Conservation (phyloP, 2,888 invertebrate species). For the Uropetala carovei region DNA sequence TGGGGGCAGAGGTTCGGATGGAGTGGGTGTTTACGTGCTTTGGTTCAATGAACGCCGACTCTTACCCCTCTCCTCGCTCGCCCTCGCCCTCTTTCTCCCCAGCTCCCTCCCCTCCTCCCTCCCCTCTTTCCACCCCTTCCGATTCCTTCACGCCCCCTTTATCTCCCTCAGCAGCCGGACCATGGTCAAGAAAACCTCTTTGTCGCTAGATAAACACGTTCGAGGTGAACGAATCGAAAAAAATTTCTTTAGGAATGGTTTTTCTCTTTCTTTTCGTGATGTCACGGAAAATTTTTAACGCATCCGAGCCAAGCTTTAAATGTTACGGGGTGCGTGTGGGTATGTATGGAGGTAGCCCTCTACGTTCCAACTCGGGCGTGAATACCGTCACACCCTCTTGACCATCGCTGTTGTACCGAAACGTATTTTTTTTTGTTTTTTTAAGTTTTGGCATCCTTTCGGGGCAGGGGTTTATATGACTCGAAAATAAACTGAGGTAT, state of each 20-base stretch:
- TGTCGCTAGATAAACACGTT: conserved; percentile 3
- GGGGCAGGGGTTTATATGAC: too few species aligned
- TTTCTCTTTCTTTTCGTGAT: background rate
- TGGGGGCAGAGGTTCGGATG: background rate
- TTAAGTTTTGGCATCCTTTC: too few species aligned
- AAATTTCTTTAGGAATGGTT: background rate
- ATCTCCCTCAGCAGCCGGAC: background rate
- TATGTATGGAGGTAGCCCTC: background rate
- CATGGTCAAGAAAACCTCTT: background rate
- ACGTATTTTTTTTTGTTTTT: too few species aligned
- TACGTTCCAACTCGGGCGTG: background rate
- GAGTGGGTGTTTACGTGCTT: conserved; percentile 32
- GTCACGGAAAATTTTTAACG: background rate
- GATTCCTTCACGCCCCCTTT: too few species aligned
- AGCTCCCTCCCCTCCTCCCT: background rate
- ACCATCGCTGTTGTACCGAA: background rate
- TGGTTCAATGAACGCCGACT: conserved; percentile 28
- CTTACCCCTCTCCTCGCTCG: background rate
- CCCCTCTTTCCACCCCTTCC: background rate
- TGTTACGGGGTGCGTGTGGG: background rate
- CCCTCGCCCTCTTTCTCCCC: background rate
- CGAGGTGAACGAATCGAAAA: background rate
- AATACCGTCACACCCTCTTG: background rate
- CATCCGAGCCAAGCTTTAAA: background rate
- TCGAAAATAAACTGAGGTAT: too few species aligned